Base-by-base conservation (phyloP, 2,888 invertebrate genomes). In the Drosophila neotestacea region DNA sequence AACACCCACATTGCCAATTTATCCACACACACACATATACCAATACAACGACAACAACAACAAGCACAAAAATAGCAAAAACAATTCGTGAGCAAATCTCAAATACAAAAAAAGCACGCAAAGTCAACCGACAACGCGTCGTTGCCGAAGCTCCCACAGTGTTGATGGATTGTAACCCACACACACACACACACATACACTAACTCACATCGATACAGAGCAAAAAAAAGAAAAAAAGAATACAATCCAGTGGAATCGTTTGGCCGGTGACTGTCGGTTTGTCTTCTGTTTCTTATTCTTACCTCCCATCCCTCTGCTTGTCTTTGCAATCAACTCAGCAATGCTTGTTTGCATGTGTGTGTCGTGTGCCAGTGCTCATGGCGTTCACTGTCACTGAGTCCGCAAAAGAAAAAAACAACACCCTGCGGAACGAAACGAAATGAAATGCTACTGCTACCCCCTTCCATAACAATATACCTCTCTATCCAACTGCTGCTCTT, bases 351-450 rank as follows among this genome's bases (percentile, higher is more conserved):
- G 52, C 62, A 34, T 61, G 47, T 41, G n/a, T 69, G 62, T 73
- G 85, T 81, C 83, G 82, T 83, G 82, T 82, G 85, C 83, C 82
- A 82, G 70, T 81, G 81, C 79, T 80, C 73, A 73, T 80, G 79
- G 79, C 82, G 82, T 79, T 73, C 79, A 66, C 76, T 60, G 81
- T 77, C 78, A 74, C 80, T 70, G 74, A 81, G 77, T 73, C 75
- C 54, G 58, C 80, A 66, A 75, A 71, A 51, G 44, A 63, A 51
- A 67, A 39, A 54, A 60, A 72, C 59, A 64, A 73, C 70, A 77
- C 70, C 70, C 70, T 77, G 74, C 54, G 82, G 85, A 82, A 82
- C 82, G 85, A 74, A 79, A 66, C 66, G 83, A 83, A 76, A 85
- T 82, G 85, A 78, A 83, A 85, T 80, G 32, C 32, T 0, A 6